Conservation (phyloP, 2,797 vertebrate species). For the Limnodromus scolopaceus region DNA sequence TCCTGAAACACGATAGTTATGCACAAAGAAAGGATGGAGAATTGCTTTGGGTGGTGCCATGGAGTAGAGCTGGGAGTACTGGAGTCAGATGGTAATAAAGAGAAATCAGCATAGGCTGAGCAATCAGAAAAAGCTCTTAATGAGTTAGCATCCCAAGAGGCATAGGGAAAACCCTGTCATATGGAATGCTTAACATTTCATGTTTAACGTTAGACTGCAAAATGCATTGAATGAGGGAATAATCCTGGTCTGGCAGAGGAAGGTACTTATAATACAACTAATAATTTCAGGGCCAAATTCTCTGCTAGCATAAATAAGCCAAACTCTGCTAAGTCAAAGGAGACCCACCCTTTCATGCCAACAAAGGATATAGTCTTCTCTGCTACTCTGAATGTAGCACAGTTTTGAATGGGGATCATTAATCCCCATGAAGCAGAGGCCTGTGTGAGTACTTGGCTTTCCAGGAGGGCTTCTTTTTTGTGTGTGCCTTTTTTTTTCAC, state of each 20-base stretch:
- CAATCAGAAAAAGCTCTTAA: constrained; percentile 4
- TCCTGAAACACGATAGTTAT: neutral
- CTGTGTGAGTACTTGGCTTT: neutral
- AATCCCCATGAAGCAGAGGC: neutral
- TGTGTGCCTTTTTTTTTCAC: neutral
- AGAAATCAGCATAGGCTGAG: neutral
- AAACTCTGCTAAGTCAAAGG: constrained; percentile 20
- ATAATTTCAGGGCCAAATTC: constrained; percentile 25
- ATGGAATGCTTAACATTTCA: constrained; percentile 12
- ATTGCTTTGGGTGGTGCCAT: neutral
- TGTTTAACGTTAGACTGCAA: neutral
- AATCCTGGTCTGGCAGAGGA: constrained; percentile 28
- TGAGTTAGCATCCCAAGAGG: neutral
- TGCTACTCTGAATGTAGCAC: neutral
- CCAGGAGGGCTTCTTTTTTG: neutral
- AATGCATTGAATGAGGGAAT: constrained; percentile 24
- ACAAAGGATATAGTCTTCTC: neutral
- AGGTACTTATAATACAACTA: constrained; percentile 8
- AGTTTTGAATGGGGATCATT: neutral
- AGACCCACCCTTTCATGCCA: constrained; percentile 29
- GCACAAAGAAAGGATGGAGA: neutral
- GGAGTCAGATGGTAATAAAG: neutral
- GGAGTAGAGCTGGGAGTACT: neutral
- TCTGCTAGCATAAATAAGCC: constrained; percentile 33
- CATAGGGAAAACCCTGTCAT: neutral